These are phyloP conservation scores for Rhynchopsitta pachyrhyncha DNA, from an alignment of 2,113 vertebrate genomes.

Conservation along the genomic window DNA sequence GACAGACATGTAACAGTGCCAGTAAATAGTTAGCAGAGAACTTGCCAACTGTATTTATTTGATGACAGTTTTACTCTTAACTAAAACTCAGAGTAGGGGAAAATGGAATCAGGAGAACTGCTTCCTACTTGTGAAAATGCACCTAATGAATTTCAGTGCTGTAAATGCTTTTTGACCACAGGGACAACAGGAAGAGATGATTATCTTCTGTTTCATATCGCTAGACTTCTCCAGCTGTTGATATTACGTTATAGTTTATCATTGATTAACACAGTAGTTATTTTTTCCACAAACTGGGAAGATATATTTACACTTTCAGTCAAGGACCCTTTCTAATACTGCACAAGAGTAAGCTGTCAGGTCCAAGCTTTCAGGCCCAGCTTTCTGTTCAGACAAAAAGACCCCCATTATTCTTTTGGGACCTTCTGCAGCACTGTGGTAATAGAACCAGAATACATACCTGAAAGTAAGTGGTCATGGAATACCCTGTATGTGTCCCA, in stretches of 20 bases:
- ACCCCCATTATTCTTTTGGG: accelerated
- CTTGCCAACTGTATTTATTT: background rate
- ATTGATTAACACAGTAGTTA: background rate
- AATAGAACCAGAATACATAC: background rate
- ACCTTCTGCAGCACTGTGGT: background rate
- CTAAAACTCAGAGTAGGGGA: background rate
- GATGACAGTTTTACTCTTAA: background rate
- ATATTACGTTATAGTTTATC: background rate
- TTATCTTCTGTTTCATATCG: background rate
- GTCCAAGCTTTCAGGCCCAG: background rate
- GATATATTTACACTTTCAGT: background rate
- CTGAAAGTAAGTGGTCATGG: background rate
- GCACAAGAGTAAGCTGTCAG: background rate
- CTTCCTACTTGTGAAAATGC: background rate
- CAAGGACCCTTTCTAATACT: background rate
- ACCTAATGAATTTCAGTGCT: background rate
- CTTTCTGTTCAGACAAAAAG: background rate
- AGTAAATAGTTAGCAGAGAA: background rate
- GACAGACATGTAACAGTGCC: background rate
- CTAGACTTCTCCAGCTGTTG: background rate
- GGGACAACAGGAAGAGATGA: accelerated
- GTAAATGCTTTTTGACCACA: background rate
- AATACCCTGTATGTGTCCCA: background rate
- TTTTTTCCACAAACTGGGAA: background rate
- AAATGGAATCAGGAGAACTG: background rate